These are phyloP conservation scores for Ferdinandea cuprea DNA, from an alignment of 2,888 invertebrate genomes.

Conservation along the genomic window DNA sequence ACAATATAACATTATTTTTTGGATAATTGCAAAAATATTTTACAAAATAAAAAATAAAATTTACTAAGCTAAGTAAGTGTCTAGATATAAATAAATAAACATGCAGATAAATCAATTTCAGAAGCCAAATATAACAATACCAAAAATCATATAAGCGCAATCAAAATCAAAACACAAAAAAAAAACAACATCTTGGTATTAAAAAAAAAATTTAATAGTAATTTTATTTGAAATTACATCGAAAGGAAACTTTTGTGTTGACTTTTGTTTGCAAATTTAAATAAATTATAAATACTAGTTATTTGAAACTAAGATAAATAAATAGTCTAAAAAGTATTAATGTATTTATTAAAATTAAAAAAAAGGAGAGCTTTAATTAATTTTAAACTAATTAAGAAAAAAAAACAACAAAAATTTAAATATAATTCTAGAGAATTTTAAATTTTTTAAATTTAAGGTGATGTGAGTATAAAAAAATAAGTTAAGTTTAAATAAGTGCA, in stretches of 20 bases:
- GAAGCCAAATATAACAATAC: slow-evolving; percentile 34
- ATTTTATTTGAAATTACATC: slow-evolving; percentile 45
- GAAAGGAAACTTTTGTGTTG: slow-evolving; percentile 31
- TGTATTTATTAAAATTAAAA: slow-evolving; percentile 60
- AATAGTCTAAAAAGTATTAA: slow-evolving; percentile 38
- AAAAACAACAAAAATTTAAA: no score
- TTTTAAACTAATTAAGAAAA: slow-evolving; percentile 74
- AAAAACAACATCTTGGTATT: background rate
- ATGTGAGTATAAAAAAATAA: slow-evolving; percentile 54
- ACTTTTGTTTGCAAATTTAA: slow-evolving; percentile 15
- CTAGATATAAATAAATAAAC: slow-evolving; percentile 50
- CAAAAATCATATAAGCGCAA: slow-evolving; percentile 60
- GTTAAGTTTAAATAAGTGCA: slow-evolving; percentile 33
- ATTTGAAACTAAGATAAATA: slow-evolving; percentile 25
- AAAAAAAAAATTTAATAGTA: slow-evolving; percentile 24
- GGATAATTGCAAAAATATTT: slow-evolving; percentile 20
- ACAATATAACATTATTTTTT: slow-evolving; percentile 7
- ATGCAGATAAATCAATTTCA: slow-evolving; percentile 44
- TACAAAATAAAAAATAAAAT: slow-evolving; percentile 27
- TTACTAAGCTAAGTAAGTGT: slow-evolving; percentile 63
- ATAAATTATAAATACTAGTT: background rate
- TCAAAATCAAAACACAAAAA: slow-evolving; percentile 67
- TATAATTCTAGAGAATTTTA: slow-evolving; percentile 62
- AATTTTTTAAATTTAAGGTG: slow-evolving; percentile 59
- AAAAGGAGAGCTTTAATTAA: slow-evolving; percentile 75